Conservation (phyloP, 2,797 vertebrate species). For the Xerus rutilus region DNA sequence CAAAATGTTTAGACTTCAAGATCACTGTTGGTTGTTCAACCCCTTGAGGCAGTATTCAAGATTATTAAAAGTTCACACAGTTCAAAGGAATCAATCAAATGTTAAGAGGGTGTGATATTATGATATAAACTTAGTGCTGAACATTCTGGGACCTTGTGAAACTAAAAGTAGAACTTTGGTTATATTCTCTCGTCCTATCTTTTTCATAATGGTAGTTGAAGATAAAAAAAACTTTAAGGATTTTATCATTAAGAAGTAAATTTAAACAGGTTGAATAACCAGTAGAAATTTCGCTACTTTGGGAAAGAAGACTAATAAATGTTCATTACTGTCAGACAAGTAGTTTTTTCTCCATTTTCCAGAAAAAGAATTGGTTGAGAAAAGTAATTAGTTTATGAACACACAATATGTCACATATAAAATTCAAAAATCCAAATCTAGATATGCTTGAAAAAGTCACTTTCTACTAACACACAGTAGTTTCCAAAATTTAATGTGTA, state of each 20-base stretch:
- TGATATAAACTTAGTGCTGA: neutral
- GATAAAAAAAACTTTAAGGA: neutral
- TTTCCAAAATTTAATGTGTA: neutral
- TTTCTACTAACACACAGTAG: neutral
- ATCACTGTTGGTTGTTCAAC: neutral
- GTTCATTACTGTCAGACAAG: neutral
- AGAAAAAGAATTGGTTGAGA: neutral
- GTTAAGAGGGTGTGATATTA: neutral
- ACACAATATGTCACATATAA: neutral
- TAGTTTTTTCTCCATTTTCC: neutral
- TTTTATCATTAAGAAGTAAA: conserved; percentile 26
- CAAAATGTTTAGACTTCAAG: neutral
- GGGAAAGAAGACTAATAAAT: neutral
- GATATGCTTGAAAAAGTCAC: conserved; percentile 12
- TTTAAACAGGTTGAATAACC: neutral
- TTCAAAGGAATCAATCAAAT: conserved; percentile 31
- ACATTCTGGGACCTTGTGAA: neutral
- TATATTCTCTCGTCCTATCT: neutral
- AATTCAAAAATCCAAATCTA: conserved; percentile 20
- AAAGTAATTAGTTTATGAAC: conserved; percentile 25
- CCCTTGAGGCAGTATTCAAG: neutral
- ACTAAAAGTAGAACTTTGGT: neutral
- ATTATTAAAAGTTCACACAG: conserved; percentile 2
- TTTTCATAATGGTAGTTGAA: neutral
- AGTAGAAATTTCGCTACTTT: neutral